Base-by-base conservation (phyloP, 2,888 invertebrate genomes). In the Nineta flava region DNA sequence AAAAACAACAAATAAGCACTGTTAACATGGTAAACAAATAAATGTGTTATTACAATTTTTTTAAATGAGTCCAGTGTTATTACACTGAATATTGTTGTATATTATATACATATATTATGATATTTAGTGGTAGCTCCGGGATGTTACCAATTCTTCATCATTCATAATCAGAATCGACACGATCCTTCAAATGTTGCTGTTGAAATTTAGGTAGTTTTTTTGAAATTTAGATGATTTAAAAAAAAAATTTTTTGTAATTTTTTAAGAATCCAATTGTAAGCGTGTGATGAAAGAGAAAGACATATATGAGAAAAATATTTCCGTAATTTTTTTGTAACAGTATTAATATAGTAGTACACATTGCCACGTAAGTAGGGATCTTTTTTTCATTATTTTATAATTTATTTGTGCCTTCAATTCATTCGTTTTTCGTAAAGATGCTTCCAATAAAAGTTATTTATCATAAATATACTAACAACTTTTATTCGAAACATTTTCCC, bases 111-210 rank as follows among this genome's bases (percentile, higher is more conserved):
- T 45, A 26, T 21, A 16, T 38, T 26, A 19, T 19, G 26, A 46
- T 16, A 46, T 35, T 35, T 46, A 15, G 44, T 15, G 16, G 32
- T 34, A 26, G 32, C 13, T 44, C 44, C 45, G 15, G 44, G 44
- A 45, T 17, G 43, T 13, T n/a, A 26, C 49, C 44, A 49, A 49
- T 45, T 49, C 49, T 49, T 49, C 49, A 71, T 76, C 73, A 77
- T 69, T 75, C 70, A 61, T 77, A 77, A 67, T 77, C 77, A 57
- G 68, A 69, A 52, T 76, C 76, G 60, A 77, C 76, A 65, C 67
- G 71, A 57, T 72, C 73, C 71, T 75, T 77, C 61, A 77, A 70
- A 61, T 69, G 74, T 73, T 73, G 71, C 74, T 69, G 64, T 58
- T 55, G 32, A 17, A 17, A 32, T 47, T 31, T 45, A 15, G 26